A percentile compares a stretch with the other conserved stretches of the same genome.
Conservation (phyloP, 2,113 vertebrate species). For the Eolophus roseicapilla region DNA sequence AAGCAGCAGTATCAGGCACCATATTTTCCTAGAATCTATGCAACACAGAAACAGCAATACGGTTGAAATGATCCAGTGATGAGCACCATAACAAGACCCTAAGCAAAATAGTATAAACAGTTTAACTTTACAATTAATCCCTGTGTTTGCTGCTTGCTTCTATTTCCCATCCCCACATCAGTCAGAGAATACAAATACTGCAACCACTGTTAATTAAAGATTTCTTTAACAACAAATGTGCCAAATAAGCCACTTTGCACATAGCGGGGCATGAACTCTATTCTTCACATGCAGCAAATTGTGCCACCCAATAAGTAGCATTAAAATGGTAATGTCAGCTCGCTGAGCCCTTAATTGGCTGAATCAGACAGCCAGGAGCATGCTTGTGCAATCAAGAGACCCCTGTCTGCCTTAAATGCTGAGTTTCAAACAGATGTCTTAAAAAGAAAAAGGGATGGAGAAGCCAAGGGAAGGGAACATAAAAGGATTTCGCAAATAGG, state of each 20-base stretch:
- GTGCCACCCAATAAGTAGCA: constrained; percentile 22
- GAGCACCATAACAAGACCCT: neutral
- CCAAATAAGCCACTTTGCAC: constrained; percentile 17
- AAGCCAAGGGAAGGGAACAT: neutral
- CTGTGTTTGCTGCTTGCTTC: neutral
- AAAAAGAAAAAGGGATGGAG: neutral
- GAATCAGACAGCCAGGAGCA: neutral
- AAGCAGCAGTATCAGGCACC: neutral
- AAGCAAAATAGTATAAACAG: neutral
- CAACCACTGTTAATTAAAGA: constrained; percentile 46
- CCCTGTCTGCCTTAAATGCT: neutral
- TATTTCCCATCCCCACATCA: neutral
- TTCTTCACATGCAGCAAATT: constrained; percentile 28
- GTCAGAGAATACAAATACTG: constrained; percentile 21
- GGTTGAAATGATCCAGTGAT: neutral
- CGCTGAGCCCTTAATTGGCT: constrained; percentile 45
- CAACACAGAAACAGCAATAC: neutral
- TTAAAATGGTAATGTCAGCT: constrained; percentile 17
- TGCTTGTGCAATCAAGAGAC: constrained; percentile 16
- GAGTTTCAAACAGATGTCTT: constrained; percentile 47
- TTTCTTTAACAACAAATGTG: constrained; percentile 25
- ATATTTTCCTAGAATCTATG: neutral
- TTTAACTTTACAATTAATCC: constrained; percentile 17
- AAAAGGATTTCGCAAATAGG: constrained; percentile 2
- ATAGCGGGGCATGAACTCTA: neutral